phyloP scores from a whole-genome alignment of 2,888 invertebrate species.

The Tetragonula carbonaria region DNA sequence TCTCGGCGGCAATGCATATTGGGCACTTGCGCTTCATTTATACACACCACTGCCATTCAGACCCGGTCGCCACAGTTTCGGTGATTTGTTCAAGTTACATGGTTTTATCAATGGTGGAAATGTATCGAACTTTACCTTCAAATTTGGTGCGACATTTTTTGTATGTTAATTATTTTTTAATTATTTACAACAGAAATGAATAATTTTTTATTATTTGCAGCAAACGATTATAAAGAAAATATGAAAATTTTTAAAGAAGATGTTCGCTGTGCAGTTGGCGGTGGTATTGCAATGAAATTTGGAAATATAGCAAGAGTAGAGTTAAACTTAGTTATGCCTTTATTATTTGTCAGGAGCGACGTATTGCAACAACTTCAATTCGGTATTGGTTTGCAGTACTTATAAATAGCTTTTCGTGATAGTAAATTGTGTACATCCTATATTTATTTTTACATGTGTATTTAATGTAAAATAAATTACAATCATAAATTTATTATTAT shows the following conservation, averaged over 20 bases:
- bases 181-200: not conserved
- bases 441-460: constrained; percentile 49
- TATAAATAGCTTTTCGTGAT: constrained; percentile 84
- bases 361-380: constrained; percentile 91
- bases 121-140: constrained; percentile 86
- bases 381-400: constrained; percentile 93
- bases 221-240: constrained; percentile 81
- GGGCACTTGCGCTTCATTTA: constrained; percentile 94
- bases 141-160: constrained; percentile 82
- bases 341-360: constrained; percentile 88
- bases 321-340: constrained; percentile 96
- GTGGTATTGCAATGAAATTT: constrained; percentile 93
- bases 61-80: constrained; percentile 91
- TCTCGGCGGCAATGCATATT: constrained; percentile 91
- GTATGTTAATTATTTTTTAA: not conserved
- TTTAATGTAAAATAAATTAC: constrained; percentile 55
- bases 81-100: constrained; percentile 94
- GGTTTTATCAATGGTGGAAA: constrained; percentile 96
- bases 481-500: constrained; percentile 49
- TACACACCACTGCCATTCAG: constrained; percentile 96
- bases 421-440: constrained; percentile 56
- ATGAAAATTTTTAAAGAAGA: constrained; percentile 84
- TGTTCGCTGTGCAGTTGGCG: constrained; percentile 91
- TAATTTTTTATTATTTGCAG: constrained; percentile 77
- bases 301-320: constrained; percentile 95